phyloP scores from a whole-genome alignment of 2,888 invertebrate species.

The Caenorhabditis sp. region DNA sequence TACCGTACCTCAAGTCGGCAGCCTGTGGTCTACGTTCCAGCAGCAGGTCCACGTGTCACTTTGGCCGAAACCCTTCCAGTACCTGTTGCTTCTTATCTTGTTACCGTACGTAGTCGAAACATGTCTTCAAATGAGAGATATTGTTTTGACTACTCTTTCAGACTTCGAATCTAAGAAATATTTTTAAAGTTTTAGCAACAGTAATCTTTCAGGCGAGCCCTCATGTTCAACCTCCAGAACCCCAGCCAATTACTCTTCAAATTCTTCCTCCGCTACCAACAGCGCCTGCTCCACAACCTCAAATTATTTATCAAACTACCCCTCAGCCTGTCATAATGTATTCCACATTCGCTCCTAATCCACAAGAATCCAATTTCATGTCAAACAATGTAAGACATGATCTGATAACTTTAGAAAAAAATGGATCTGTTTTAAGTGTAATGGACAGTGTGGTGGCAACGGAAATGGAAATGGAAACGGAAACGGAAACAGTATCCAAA shows the following conservation, averaged over 20 bases:
- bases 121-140: neutral
- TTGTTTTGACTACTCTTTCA: neutral
- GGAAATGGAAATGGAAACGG: neutral
- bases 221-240: constrained; percentile 33
- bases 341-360: constrained; percentile 40
- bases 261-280: constrained; percentile 44
- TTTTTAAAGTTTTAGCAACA: neutral
- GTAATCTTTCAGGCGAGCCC: constrained; percentile 41
- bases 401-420: too few relatives aligned
- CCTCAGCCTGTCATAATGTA: constrained; percentile 10
- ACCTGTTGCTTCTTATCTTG: constrained; percentile 66
- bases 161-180: neutral
- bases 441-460: constrained; percentile 33
- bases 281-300: constrained; percentile 29
- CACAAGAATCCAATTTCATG: neutral
- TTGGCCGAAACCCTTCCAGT: constrained; percentile 30
- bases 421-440: constrained; percentile 18
- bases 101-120: constrained; percentile 57
- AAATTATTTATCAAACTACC: constrained; percentile 42
- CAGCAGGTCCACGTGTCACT: constrained; percentile 17
- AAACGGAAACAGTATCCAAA: neutral
- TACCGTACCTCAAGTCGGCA: constrained; percentile 62
- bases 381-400: neutral
- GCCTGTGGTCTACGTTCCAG: constrained; percentile 65
- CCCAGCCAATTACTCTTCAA: constrained; percentile 45